These are phyloP conservation scores for Rhabdomys pumilio DNA, from an alignment of 2,797 vertebrate species.

Conservation along the genomic window DNA sequence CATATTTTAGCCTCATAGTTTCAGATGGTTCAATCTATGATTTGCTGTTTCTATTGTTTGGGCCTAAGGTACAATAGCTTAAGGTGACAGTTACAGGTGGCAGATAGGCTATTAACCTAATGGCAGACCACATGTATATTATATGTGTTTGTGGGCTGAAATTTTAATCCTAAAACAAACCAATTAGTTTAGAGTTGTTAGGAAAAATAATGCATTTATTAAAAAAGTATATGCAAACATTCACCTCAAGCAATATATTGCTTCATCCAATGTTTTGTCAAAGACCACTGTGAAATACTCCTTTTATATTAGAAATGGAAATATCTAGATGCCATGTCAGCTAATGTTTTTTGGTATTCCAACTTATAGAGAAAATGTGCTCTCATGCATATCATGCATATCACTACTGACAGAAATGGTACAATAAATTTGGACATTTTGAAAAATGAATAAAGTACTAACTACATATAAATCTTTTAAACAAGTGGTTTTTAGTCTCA, in stretches of 20 bases:
- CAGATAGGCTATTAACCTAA: not conserved
- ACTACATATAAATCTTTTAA: not conserved
- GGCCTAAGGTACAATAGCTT: no score
- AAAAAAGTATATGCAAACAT: constrained; percentile 72
- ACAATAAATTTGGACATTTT: not conserved
- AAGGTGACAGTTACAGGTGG: not conserved
- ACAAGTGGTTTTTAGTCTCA: constrained; percentile 27
- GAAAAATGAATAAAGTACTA: constrained; percentile 43
- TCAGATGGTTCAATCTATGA: not conserved
- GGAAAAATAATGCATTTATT: constrained; percentile 69
- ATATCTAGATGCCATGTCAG: not conserved
- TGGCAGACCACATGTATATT: not conserved
- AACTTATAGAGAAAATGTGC: not conserved
- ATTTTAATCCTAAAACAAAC: constrained; percentile 75
- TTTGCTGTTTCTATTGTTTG: not conserved
- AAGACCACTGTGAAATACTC: not conserved
- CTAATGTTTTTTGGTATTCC: not conserved
- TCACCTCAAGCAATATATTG: not conserved
- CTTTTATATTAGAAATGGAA: constrained; percentile 9
- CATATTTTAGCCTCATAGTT: not conserved
- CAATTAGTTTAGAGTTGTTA: constrained; percentile 76
- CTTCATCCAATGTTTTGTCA: not conserved
- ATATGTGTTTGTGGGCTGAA: not conserved
- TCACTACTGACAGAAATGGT: not conserved
- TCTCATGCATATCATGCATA: not conserved